Evolutionary conservation across 2,797 vertebrate genomes (phyloP).

Genomic region (Ceryle rudis): DNA sequence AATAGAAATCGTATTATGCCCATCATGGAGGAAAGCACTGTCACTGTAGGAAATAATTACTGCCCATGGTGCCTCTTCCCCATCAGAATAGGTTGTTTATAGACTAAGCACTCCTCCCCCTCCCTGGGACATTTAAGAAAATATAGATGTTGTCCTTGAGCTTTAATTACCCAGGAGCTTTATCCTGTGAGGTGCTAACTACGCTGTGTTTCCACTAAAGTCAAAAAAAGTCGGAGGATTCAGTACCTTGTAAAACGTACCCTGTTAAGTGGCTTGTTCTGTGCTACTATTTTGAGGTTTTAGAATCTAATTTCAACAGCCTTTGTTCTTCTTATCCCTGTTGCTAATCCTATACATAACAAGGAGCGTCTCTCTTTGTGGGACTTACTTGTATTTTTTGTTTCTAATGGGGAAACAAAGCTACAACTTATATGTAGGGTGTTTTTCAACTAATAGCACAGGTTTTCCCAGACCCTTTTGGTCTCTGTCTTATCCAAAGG

Average conservation of each 20-base stretch:
- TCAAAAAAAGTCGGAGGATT: neutral
- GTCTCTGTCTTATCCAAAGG: neutral
- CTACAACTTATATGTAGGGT: neutral
- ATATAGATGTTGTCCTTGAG: neutral
- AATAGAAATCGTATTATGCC: neutral
- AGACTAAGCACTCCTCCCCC: neutral
- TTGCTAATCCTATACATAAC: neutral
- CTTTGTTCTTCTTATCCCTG: neutral
- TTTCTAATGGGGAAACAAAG: neutral
- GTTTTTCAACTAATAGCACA: neutral
- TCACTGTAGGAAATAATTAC: neutral
- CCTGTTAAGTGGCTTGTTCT: rapidly evolving
- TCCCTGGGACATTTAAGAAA: neutral
- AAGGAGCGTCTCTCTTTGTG: neutral
- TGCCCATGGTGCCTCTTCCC: neutral
- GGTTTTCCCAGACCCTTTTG: neutral
- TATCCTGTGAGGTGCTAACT: neutral
- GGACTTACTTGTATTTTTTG: neutral
- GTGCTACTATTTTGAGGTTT: neutral
- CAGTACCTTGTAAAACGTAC: neutral
- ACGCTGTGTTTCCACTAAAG: neutral
- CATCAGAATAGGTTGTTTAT: neutral
- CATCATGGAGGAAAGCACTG: neutral
- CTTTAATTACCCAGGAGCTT: neutral
- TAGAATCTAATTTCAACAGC: neutral